A percentile compares a stretch with the other conserved stretches of the same genome.
phyloP scores from a whole-genome alignment of 1,140 invertebrate species.

The Heliconius melpomene region DNA sequence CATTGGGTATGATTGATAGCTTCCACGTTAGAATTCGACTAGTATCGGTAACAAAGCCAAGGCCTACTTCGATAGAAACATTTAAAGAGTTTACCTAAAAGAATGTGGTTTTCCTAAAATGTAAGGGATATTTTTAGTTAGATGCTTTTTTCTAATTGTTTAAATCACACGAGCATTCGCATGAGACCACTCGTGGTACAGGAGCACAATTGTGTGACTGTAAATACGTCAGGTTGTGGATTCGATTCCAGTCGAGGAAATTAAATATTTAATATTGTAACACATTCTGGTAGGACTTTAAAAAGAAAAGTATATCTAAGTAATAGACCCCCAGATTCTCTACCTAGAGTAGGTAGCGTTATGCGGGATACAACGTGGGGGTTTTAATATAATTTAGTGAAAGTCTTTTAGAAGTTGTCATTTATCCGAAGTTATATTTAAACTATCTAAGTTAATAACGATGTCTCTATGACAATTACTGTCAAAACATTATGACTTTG shows the following conservation, averaged over 20 bases:
- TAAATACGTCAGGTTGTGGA: no score
- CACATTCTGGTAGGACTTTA: no score
- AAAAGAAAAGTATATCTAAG: no score
- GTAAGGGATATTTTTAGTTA: not conserved
- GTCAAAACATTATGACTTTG: slow-evolving; percentile 3
- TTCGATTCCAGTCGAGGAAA: no score
- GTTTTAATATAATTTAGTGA: not conserved
- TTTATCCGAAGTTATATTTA: not conserved
- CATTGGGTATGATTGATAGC: slow-evolving; percentile 65
- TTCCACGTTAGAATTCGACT: slow-evolving; percentile 50
- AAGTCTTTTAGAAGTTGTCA: not conserved
- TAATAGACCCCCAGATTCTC: no score
- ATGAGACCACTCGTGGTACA: no score
- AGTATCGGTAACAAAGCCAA: slow-evolving; percentile 34
- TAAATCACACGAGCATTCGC: not conserved
- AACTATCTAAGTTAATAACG: not conserved
- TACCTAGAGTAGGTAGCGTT: no score
- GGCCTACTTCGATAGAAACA: slow-evolving; percentile 20
- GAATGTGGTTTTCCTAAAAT: not conserved
- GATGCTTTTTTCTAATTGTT: not conserved
- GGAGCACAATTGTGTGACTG: no score
- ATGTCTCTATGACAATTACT: not conserved
- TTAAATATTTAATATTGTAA: no score
- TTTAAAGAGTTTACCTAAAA: slow-evolving; percentile 9
- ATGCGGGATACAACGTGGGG: no score